A percentile compares a stretch with the other conserved stretches of the same genome.
Conservation (phyloP, 2,888 invertebrate genomes). For the Steinernema carpocapsae region DNA sequence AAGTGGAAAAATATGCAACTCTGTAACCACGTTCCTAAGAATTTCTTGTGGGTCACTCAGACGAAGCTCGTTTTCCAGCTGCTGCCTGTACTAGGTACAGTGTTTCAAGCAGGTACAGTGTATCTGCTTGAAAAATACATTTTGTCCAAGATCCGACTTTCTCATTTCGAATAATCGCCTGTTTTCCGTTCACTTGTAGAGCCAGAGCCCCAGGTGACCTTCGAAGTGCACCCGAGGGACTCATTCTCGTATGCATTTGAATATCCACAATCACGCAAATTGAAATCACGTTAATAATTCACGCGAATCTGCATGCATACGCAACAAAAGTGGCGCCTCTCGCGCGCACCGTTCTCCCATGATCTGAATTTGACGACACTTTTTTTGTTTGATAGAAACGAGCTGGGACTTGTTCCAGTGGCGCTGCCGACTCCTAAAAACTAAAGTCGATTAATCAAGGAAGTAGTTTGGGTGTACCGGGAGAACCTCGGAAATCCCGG, state of each 20-base stretch:
- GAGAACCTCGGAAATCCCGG: background rate
- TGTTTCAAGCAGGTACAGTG: too few species aligned
- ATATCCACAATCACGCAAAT: slow-evolving; percentile 21
- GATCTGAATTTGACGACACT: background rate
- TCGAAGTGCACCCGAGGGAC: background rate
- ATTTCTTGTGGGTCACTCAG: too few species aligned
- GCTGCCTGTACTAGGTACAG: too few species aligned
- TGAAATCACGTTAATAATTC: slow-evolving; percentile 9
- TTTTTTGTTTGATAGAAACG: background rate
- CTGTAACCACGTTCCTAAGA: too few species aligned
- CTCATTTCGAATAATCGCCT: too few species aligned
- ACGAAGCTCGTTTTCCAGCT: too few species aligned
- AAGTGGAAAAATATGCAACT: too few species aligned
- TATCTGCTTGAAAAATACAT: too few species aligned
- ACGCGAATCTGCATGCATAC: slow-evolving; percentile 19
- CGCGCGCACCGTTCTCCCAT: slow-evolving; percentile 9
- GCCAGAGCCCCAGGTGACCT: background rate
- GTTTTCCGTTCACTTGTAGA: too few species aligned
- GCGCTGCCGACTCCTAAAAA: slow-evolving; percentile 4
- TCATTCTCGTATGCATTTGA: slow-evolving; percentile 3
- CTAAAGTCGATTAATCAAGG: slow-evolving; percentile 7
- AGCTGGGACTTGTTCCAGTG: slow-evolving; percentile 3
- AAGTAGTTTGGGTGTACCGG: background rate
- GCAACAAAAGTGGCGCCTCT: slow-evolving; percentile 21
- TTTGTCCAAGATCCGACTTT: too few species aligned